A percentile compares a stretch with the other conserved stretches of the same genome.
Conservation (phyloP, 2,797 vertebrate species). For the Varecia variegata region DNA sequence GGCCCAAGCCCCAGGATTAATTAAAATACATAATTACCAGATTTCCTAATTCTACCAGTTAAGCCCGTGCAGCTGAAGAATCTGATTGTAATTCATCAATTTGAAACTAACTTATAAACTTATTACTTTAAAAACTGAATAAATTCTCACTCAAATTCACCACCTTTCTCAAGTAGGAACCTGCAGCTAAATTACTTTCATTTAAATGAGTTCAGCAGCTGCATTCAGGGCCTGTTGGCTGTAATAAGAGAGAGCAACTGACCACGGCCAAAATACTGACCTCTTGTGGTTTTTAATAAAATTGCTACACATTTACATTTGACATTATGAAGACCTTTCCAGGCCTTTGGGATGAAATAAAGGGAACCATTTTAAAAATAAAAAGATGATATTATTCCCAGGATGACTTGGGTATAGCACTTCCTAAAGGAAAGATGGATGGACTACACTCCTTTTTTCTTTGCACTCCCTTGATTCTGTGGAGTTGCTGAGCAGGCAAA, state of each 20-base stretch:
- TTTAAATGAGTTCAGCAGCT: background rate
- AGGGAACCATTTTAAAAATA: background rate
- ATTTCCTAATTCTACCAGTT: background rate
- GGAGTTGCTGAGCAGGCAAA: background rate
- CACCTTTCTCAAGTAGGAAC: background rate
- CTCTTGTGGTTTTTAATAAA: slow-evolving; percentile 31
- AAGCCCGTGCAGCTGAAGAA: background rate
- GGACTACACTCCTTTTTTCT: background rate
- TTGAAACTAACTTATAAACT: slow-evolving; percentile 10
- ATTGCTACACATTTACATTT: background rate
- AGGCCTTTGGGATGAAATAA: background rate
- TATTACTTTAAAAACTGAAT: background rate
- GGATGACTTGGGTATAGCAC: background rate
- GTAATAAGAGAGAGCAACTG: background rate
- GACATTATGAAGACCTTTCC: background rate
- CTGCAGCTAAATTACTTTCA: background rate
- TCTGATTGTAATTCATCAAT: slow-evolving; percentile 6
- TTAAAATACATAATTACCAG: background rate
- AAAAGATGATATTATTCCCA: background rate
- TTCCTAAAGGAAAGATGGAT: background rate
- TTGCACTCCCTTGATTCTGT: background rate
- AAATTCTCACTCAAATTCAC: background rate
- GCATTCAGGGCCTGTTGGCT: too few species aligned
- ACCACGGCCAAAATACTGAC: background rate
- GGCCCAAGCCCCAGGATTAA: background rate